A percentile compares a stretch with the other conserved stretches of the same genome.
These are phyloP conservation scores for Mimas tiliae DNA, from an alignment of 2,888 invertebrate species.

Conservation along the genomic window DNA sequence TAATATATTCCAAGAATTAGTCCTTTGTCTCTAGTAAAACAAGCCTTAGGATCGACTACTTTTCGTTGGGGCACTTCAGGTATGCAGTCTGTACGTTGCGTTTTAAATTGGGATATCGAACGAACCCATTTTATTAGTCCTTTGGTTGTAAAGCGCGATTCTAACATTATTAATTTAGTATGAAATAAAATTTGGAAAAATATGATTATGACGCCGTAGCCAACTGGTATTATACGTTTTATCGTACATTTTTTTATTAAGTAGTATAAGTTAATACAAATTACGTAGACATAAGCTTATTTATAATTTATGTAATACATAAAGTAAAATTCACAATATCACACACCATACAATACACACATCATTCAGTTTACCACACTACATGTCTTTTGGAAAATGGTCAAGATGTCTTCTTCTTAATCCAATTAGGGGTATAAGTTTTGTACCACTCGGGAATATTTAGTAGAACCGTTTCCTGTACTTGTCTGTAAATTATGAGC, in stretches of 20 bases:
- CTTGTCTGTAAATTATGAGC: conserved; percentile 90
- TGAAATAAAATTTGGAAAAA: conserved; percentile 37
- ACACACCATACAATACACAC: conserved; percentile 75
- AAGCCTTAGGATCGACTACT: conserved; percentile 59
- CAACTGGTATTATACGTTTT: conserved; percentile 61
- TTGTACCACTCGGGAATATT: conserved; percentile 85
- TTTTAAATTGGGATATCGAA: conserved; percentile 67
- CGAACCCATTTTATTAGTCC: conserved; percentile 49
- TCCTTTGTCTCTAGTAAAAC: conserved; percentile 70
- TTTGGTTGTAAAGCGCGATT: conserved; percentile 38
- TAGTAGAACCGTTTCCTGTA: conserved; percentile 87
- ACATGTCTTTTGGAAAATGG: conserved; percentile 70
- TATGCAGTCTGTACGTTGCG: conserved; percentile 62
- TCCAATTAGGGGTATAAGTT: conserved; percentile 69
- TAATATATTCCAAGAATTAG: conserved; percentile 87
- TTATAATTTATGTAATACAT: conserved; percentile 21
- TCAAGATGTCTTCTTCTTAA: conserved; percentile 79
- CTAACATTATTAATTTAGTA: conserved; percentile 64
- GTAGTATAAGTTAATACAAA: conserved; percentile 41
- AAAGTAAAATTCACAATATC: conserved; percentile 65
- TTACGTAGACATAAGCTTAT: conserved; percentile 55
- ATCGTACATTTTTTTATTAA: conserved; percentile 39
- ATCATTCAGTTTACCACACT: conserved; percentile 67
- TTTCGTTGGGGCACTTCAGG: conserved; percentile 50
- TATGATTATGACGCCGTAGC: conserved; percentile 54